A percentile compares a stretch with the other conserved stretches of the same genome.
Evolutionary conservation across 2,113 vertebrate species (phyloP).

Genomic region (Tragelaphus buxtoni): DNA sequence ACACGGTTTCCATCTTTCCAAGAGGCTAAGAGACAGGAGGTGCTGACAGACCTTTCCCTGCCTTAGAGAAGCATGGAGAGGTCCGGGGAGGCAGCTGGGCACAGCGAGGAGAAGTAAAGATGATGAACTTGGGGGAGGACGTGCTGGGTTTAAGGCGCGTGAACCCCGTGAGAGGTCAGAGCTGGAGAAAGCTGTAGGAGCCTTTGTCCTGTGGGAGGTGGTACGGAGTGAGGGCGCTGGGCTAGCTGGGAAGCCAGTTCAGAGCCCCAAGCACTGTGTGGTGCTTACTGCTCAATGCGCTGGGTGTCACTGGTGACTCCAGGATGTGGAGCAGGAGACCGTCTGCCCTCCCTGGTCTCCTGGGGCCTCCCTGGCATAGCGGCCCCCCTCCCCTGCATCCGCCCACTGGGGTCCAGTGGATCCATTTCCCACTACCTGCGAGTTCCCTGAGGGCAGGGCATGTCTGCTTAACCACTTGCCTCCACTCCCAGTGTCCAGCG

Average conservation of each 20-base stretch:
- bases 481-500: fast-evolving
- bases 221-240: fast-evolving
- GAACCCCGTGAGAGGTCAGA: fast-evolving
- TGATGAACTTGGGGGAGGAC: fast-evolving
- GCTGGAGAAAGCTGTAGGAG: not conserved
- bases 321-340: not conserved
- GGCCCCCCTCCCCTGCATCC: not conserved
- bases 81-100: fast-evolving
- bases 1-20: not conserved
- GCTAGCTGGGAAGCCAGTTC: not conserved
- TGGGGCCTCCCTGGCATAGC: not conserved
- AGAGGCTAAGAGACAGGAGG: not conserved
- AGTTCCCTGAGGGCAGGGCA: not conserved
- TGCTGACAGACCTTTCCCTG: not conserved
- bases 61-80: not conserved
- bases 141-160: not conserved
- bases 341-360: not conserved
- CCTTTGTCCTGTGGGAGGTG: not conserved
- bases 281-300: fast-evolving
- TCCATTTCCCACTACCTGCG: not conserved
- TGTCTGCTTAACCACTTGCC: fast-evolving
- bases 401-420: not conserved
- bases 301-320: not conserved
- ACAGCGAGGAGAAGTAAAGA: not conserved
- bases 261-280: not conserved